A percentile compares a stretch with the other conserved stretches of the same genome.
Evolutionary conservation across 2,113 vertebrate genomes (phyloP).

Genomic region (Antennarius striatus): DNA sequence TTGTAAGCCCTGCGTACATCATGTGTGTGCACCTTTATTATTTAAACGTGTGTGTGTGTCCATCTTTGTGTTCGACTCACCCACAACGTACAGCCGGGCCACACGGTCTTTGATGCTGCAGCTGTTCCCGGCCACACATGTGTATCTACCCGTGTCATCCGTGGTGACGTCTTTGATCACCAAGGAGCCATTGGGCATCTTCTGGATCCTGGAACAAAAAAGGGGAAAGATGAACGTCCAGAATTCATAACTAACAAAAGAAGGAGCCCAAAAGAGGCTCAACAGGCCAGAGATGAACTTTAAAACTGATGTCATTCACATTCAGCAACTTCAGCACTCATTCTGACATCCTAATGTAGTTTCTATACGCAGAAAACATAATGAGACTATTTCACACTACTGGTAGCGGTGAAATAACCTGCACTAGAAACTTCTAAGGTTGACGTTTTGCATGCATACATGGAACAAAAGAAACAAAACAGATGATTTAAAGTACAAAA

Average conservation of each 20-base stretch:
- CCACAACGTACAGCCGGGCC: conserved; percentile 91
- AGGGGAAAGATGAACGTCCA: background rate
- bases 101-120: conserved; percentile 91
- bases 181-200: conserved; percentile 92
- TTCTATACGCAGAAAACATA: too few species aligned
- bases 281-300: background rate
- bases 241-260: background rate
- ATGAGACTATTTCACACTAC: too few species aligned
- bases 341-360: too few species aligned
- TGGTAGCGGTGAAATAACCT: too few species aligned
- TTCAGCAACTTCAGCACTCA: background rate
- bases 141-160: conserved; percentile 91
- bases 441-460: too few species aligned
- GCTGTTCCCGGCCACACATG: conserved; percentile 95
- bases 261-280: background rate
- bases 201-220: conserved; percentile 84
- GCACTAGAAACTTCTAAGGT: too few species aligned
- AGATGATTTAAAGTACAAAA: too few species aligned
- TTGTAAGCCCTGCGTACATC: conserved; percentile 1
- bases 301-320: background rate
- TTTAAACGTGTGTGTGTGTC: conserved; percentile 1
- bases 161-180: conserved; percentile 88
- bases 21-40: conserved; percentile 25
- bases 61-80: conserved; percentile 75
- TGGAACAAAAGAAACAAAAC: too few species aligned